Evolutionary conservation across 37 sponge, comb jelly and placozoan genomes (phyloP).

Genomic region (Bolinopsis microptera): DNA sequence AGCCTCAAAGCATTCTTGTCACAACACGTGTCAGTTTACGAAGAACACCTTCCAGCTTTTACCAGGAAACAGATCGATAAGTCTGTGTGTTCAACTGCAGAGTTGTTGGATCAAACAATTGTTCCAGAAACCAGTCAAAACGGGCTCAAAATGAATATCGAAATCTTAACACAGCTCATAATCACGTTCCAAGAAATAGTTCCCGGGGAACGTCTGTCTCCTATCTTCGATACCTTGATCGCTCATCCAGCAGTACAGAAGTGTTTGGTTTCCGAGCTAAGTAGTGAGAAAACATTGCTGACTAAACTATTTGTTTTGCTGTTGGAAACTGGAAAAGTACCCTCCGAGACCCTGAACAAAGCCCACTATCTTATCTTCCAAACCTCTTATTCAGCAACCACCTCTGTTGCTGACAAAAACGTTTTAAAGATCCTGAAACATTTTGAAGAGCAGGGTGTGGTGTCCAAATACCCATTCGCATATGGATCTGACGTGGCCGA

Average conservation of each 20-base stretch:
- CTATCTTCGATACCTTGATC: background rate
- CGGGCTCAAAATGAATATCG: background rate
- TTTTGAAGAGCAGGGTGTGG: background rate
- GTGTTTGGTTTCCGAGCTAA: background rate
- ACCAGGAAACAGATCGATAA: background rate
- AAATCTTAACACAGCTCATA: background rate
- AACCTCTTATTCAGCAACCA: background rate
- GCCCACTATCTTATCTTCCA: constrained; percentile 1
- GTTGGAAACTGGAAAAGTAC: background rate
- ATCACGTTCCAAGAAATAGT: background rate
- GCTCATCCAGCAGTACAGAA: background rate
- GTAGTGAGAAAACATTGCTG: background rate
- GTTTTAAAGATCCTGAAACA: constrained; percentile 36
- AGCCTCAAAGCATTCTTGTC: background rate
- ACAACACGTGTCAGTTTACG: constrained; percentile 30
- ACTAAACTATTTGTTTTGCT: background rate
- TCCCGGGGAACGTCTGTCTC: background rate
- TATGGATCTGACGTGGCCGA: background rate
- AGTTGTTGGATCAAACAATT: background rate
- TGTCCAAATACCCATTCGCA: constrained; percentile 53
- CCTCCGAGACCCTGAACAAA: background rate
- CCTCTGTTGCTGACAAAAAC: background rate
- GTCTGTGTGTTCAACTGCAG: background rate
- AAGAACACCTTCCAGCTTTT: constrained; percentile 1
- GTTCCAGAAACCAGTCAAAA: background rate